Evolutionary conservation across 1,140 invertebrate species (phyloP), one percentile per base, ranked within the genome.

Genomic region (Diploscapter pachys): DNA sequence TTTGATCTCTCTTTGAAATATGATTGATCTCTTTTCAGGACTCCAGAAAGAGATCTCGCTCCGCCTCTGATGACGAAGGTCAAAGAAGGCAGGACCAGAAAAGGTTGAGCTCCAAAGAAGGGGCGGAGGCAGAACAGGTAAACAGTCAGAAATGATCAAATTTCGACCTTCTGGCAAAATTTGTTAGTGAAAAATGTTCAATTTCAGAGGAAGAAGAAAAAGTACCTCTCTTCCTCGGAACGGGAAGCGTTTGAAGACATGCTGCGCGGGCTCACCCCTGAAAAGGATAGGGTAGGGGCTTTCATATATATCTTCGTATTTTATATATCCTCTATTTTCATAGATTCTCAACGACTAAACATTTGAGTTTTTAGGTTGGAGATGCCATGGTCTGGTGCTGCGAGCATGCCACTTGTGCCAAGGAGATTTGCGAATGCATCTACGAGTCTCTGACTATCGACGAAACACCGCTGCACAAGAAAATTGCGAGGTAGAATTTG

Each of bases 301-400:
- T 31, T 59, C 57, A 11, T 31, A 11, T 68, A 11, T 56, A 50
- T 61, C 8, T 68, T 13, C 56, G 11, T 50, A 5, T 1, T 13
- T 56, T 6, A 53, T 31, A 31, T 68, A 61, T 68, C 9, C 9
- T 65, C 9, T 9, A n/a, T 9, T 11, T 71, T 5, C 13, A 11
- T 76, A 55, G 51, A 55, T 80, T 3, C 31, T n/a, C 51, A 48
- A 48, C 8, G 31, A 31, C 1, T 31, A 31, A 31, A 31, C 31
- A 31, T 31, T 31, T 31, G 31, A 31, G 1, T 71, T 51, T 51
- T 53, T 73, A 52, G 9, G 90, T 97, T 73, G 94, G 92, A n/a
- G 94, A 97, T 86, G 92, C 92, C 0, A 99, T 99, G 96, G 92
- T 98, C 49, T 99, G 96, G 89, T 98, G 95, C 87, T 92, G 99